phyloP scores from a whole-genome alignment of 1,140 invertebrate species.

The Drosophila leontia region DNA sequence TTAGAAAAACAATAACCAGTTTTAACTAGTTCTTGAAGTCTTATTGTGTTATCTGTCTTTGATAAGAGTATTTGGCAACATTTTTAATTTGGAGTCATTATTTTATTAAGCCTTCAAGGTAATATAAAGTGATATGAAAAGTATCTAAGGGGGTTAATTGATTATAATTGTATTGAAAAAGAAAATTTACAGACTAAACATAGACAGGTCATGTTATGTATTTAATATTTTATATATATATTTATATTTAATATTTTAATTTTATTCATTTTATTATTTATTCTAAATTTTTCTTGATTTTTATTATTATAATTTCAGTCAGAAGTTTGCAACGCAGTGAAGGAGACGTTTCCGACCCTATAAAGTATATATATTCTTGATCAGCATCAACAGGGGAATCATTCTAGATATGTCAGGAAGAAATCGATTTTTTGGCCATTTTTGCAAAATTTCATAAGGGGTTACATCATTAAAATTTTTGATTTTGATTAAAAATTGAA shows the following conservation, averaged over 20 bases:
- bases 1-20: constrained; percentile 38
- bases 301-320: too few relatives aligned
- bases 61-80: constrained; percentile 27
- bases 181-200: not conserved
- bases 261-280: too few relatives aligned
- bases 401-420: too few relatives aligned
- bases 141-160: not conserved
- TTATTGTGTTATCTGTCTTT: constrained; percentile 19
- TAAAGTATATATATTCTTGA: too few relatives aligned
- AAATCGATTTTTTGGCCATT: too few relatives aligned
- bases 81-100: constrained; percentile 25
- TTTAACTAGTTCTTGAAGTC: constrained; percentile 1
- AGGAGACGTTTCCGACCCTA: too few relatives aligned
- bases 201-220: not conserved
- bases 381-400: too few relatives aligned
- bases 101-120: constrained; percentile 18
- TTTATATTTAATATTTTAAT: not conserved
- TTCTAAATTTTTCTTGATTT: too few relatives aligned
- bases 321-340: too few relatives aligned
- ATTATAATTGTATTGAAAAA: not conserved
- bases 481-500: too few relatives aligned
- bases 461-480: too few relatives aligned
- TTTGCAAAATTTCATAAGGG: too few relatives aligned
- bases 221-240: not conserved
- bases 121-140: constrained; percentile 15